Conservation (phyloP, 2,888 invertebrate genomes). For the Bibio marci region DNA sequence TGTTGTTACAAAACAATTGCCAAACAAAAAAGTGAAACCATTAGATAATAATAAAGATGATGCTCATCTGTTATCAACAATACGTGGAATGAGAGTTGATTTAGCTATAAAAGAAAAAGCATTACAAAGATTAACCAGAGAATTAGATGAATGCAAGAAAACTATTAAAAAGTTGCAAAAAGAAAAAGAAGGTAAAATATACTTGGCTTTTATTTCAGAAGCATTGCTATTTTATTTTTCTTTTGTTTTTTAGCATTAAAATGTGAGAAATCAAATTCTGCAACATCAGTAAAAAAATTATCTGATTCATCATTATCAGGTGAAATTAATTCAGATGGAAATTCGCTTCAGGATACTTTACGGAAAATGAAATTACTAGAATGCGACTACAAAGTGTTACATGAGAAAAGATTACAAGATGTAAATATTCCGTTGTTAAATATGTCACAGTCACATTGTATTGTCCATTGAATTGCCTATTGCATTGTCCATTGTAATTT, state of each 20-base stretch:
- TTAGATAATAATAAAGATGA: constrained; percentile 45
- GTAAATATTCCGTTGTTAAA: no score
- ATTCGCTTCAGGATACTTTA: constrained; percentile 11
- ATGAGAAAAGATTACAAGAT: constrained; percentile 63
- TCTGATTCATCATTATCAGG: constrained; percentile 27
- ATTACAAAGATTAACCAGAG: constrained; percentile 51
- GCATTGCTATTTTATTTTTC: constrained; percentile 9
- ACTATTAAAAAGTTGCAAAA: constrained; percentile 59
- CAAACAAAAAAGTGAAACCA: constrained; percentile 34
- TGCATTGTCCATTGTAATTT: no score
- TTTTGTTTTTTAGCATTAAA: not conserved
- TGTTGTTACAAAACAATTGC: constrained; percentile 28
- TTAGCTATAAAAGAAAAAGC: constrained; percentile 56
- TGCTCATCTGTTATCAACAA: constrained; percentile 58
- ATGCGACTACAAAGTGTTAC: constrained; percentile 55
- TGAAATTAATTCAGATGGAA: constrained; percentile 21
- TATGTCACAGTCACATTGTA: no score
- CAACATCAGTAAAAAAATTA: constrained; percentile 19
- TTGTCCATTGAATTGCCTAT: no score
- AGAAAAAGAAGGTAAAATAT: constrained; percentile 43
- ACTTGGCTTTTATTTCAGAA: constrained; percentile 7
- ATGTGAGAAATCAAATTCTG: no score
- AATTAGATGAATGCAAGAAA: constrained; percentile 57
- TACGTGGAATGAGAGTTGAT: constrained; percentile 60
- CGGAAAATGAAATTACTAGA: constrained; percentile 53